Conservation (phyloP, 2,113 vertebrate genomes). For the Raja brachyura region DNA sequence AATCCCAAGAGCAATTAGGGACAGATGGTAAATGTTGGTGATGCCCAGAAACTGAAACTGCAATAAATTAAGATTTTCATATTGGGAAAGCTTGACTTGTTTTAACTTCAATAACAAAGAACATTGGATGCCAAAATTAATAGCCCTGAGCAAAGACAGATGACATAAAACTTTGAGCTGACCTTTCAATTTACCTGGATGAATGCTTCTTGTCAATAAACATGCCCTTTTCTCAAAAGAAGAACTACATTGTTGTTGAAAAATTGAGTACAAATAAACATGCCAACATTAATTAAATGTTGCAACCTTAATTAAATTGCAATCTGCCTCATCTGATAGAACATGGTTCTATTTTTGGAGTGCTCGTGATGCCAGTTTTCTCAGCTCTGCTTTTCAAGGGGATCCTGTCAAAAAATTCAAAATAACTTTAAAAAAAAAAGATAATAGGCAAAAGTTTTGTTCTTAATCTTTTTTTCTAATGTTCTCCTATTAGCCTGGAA, state of each 20-base stretch:
- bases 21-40: too few species aligned
- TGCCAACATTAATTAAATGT: background rate
- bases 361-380: background rate
- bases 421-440: background rate
- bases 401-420: background rate
- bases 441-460: background rate
- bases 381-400: background rate
- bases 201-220: background rate
- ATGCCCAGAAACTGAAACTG: too few species aligned
- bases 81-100: background rate
- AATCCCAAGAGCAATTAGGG: too few species aligned
- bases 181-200: background rate
- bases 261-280: background rate
- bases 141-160: background rate
- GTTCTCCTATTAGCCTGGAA: background rate
- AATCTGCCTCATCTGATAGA: background rate
- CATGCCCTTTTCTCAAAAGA: background rate
- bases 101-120: background rate
- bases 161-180: background rate
- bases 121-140: background rate
- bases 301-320: background rate
- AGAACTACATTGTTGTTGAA: background rate
- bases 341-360: background rate
- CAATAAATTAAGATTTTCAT: background rate
- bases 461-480: background rate